phyloP scores from a whole-genome alignment of 1,140 invertebrate species.

The Ceratoteleas bidentatus region DNA sequence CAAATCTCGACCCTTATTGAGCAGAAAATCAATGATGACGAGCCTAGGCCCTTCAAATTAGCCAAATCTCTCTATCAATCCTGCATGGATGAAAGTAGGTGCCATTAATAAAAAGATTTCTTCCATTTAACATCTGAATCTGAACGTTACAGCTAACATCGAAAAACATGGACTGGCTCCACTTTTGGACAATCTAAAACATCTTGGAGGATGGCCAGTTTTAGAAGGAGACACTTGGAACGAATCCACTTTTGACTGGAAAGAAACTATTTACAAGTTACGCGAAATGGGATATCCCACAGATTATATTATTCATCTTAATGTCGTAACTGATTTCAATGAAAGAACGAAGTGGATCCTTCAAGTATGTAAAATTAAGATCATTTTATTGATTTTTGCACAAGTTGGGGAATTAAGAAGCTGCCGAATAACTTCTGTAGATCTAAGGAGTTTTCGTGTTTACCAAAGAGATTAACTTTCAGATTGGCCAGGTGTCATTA shows the following conservation, averaged over 20 bases:
- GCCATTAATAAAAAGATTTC: too few relatives aligned
- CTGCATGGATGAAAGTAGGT: constrained; percentile 91
- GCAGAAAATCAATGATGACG: constrained; percentile 83
- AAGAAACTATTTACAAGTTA: constrained; percentile 90
- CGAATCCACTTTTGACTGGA: constrained; percentile 87
- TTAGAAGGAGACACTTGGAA: constrained; percentile 90
- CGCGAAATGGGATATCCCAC: constrained; percentile 90
- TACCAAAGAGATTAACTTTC: too few relatives aligned
- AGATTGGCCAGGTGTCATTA: constrained; percentile 91
- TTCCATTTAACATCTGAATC: too few relatives aligned
- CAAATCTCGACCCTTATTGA: constrained; percentile 89
- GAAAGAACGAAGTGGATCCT: constrained; percentile 93
- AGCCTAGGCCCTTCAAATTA: constrained; percentile 87
- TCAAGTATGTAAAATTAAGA: constrained; percentile 83
- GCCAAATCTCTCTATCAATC: constrained; percentile 89
- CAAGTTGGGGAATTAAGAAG: too few relatives aligned
- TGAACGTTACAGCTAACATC: constrained; percentile 77
- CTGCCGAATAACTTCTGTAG: too few relatives aligned
- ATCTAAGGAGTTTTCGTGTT: too few relatives aligned
- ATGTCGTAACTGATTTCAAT: constrained; percentile 93
- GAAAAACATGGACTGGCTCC: constrained; percentile 88
- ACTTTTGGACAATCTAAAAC: constrained; percentile 85
- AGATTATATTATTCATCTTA: constrained; percentile 96
- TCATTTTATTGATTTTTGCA: too few relatives aligned
- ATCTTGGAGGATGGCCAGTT: constrained; percentile 95